Evolutionary conservation across 2,888 invertebrate genomes (phyloP), one percentile per base, ranked within the genome.

Genomic region (Xanthorhoe designata): DNA sequence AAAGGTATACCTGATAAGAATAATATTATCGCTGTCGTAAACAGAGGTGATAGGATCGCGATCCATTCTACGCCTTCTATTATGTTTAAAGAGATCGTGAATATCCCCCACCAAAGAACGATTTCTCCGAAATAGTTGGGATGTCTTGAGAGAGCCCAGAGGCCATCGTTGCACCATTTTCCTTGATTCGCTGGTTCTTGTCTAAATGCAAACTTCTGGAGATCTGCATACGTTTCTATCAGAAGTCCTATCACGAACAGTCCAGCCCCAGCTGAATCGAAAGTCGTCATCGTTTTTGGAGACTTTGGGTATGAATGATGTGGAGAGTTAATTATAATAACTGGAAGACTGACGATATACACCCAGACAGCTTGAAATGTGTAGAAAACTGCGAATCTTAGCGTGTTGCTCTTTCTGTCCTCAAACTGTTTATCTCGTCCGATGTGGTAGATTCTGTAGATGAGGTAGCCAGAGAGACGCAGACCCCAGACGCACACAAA

Each of bases 111-210:
- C 98, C 98, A 98, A 15, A 98, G 94, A 0, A 98, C 95, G 10
- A 98, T 97, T 91, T 98, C 98, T 0, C 98, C 98, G 84, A 98
- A 98, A 85, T 98, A 98, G 86, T 98, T 98, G 0, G 98, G 98
- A 90, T 98, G 98, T 68, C 98, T 94, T 0, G 98, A 98, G 51
- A 98, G 87, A 47, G 96, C 95, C 98, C 98, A 98, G 9, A 98
- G 89, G 2, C 97, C 98, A 79, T 97, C 97, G 83, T 98, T 97
- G 86, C 98, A 98, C 96, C 98, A 98, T 87, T 97, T 97, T 35
- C 98, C 98, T 86, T 97, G 96, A 85, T 98, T 98, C 0, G 94
- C 94, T 0, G 98, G 97, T 86, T 98, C 97, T 81, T 97, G 97
- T 71, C 97, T 95, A 85, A 98, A 98, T 0, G 97, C 96, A 78